phyloP scores from a whole-genome alignment of 2,888 invertebrate species.

The Eupithecia exiguata region DNA sequence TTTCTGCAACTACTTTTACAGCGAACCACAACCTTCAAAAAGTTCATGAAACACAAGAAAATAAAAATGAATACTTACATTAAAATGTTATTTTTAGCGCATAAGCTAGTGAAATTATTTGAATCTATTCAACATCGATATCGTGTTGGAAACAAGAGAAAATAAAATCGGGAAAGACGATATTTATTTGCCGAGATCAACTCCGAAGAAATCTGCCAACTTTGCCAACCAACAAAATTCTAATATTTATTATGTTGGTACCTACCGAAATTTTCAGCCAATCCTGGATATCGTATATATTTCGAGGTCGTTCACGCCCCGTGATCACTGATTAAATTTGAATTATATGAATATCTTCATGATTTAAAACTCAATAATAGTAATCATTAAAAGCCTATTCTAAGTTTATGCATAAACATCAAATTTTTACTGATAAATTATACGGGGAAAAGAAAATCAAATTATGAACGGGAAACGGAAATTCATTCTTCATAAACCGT shows the following conservation, averaged over 20 bases:
- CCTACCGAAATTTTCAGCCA: slow-evolving; percentile 64
- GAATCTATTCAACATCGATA: slow-evolving; percentile 60
- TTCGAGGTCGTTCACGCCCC: slow-evolving; percentile 51
- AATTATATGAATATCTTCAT: not conserved
- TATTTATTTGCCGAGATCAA: slow-evolving; percentile 74
- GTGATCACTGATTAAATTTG: not conserved
- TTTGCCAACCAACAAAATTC: slow-evolving; percentile 60
- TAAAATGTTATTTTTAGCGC: slow-evolving; percentile 54
- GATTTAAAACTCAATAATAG: not conserved
- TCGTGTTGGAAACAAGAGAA: slow-evolving; percentile 69
- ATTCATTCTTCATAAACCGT: slow-evolving; percentile 2
- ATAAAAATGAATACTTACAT: slow-evolving; percentile 65
- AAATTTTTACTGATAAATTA: not conserved
- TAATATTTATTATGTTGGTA: slow-evolving; percentile 65
- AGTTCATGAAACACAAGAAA: slow-evolving; percentile 74
- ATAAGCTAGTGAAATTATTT: slow-evolving; percentile 56
- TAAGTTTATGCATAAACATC: not conserved
- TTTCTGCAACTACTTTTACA: slow-evolving; percentile 81
- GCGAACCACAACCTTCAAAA: slow-evolving; percentile 77
- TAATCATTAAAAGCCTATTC: not conserved
- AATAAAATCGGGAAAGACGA: slow-evolving; percentile 75
- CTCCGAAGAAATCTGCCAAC: slow-evolving; percentile 75
- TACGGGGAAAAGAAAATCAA: too few species aligned
- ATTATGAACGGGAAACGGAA: not conserved
- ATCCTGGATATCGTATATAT: slow-evolving; percentile 54